Percentiles rank a stretch among this genome's conserved stretches.
Conservation (phyloP, 2,888 invertebrate genomes). For the Erebia palarica region DNA sequence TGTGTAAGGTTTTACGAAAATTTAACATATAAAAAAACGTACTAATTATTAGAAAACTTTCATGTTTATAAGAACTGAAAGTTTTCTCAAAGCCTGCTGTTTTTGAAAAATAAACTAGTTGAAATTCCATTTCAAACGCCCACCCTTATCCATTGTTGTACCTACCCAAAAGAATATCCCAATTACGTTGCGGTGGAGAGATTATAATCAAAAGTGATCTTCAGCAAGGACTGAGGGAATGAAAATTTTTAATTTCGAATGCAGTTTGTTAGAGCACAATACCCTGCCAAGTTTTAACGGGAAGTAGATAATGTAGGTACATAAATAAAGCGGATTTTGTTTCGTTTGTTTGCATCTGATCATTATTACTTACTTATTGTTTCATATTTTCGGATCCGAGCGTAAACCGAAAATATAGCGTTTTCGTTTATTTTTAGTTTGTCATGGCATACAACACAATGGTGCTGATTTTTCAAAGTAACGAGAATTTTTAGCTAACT, state of each 20-base stretch:
- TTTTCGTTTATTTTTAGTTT: conserved; percentile 24
- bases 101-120: too few relatives aligned
- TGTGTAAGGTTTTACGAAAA: too few relatives aligned
- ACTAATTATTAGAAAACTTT: too few relatives aligned
- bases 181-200: conserved; percentile 75
- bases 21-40: too few relatives aligned
- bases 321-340: conserved; percentile 68
- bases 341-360: conserved; percentile 60
- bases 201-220: conserved; percentile 80
- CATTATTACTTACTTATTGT: conserved; percentile 54
- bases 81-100: too few relatives aligned
- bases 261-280: conserved; percentile 80
- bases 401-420: conserved; percentile 33
- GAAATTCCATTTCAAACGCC: background rate
- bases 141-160: conserved; percentile 61
- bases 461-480: conserved; percentile 6
- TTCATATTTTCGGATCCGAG: conserved; percentile 48
- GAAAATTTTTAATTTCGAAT: conserved; percentile 81
- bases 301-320: conserved; percentile 59
- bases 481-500: background rate
- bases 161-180: conserved; percentile 74
- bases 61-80: too few relatives aligned
- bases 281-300: conserved; percentile 61
- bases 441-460: conserved; percentile 2
- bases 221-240: conserved; percentile 60